phyloP scores from a whole-genome alignment of 1,140 invertebrate species.

The Ylistrum balloti region DNA sequence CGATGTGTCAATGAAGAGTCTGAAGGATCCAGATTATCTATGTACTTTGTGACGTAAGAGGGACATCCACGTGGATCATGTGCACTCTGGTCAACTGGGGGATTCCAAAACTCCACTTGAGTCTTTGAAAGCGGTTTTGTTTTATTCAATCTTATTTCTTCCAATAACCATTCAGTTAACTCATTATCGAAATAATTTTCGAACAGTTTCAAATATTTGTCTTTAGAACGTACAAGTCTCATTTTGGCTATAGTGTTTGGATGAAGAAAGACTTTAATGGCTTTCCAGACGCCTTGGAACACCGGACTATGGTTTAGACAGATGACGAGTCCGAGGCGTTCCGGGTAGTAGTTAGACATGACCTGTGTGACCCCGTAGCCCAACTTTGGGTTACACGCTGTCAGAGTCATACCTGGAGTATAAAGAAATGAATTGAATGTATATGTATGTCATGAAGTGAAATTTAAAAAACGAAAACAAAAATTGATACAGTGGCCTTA shows the following conservation, averaged over 20 bases:
- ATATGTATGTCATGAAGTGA: too few species aligned
- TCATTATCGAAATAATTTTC: conserved; percentile 74
- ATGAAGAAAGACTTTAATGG: conserved; percentile 78
- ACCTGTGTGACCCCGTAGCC: conserved; percentile 77
- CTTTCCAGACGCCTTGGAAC: conserved; percentile 81
- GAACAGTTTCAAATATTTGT: conserved; percentile 75
- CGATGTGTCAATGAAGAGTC: conserved; percentile 61
- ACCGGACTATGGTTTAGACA: conserved; percentile 79
- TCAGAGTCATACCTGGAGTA: conserved; percentile 78
- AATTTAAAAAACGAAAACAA: too few species aligned
- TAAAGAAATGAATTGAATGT: conserved; percentile 36
- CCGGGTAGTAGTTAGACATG: conserved; percentile 79
- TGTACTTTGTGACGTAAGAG: conserved; percentile 74
- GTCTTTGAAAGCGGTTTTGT: conserved; percentile 68
- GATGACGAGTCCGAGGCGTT: conserved; percentile 78
- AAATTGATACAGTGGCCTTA: too few species aligned
- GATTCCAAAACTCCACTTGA: conserved; percentile 79
- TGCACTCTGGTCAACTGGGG: conserved; percentile 45
- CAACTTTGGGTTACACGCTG: conserved; percentile 79
- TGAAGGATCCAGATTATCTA: conserved; percentile 63
- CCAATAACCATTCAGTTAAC: conserved; percentile 75
- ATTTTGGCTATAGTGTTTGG: conserved; percentile 76
- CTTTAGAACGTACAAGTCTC: conserved; percentile 71
- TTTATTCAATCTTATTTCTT: conserved; percentile 79
- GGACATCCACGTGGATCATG: conserved; percentile 80